Percentiles rank a stretch among this genome's conserved stretches.
These are phyloP conservation scores for Poecilia gillii DNA, from an alignment of 2,797 vertebrate genomes.

Conservation along the genomic window DNA sequence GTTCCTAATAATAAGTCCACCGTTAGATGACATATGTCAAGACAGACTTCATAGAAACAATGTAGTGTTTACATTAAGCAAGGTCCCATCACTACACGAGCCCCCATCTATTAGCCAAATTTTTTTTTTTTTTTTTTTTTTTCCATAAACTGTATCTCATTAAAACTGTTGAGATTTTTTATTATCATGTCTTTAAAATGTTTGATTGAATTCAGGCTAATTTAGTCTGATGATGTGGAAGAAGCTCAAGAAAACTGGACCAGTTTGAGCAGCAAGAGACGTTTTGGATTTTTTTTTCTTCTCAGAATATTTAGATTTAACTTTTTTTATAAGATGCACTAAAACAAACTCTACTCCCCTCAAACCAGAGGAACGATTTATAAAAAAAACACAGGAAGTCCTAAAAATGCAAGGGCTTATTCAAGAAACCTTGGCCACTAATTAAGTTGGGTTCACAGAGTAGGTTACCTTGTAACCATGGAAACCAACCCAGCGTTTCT, in stretches of 20 bases:
- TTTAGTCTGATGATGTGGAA: neutral
- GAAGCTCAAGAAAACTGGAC: neutral
- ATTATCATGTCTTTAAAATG: neutral
- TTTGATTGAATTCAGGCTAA: neutral
- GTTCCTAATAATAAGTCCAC: neutral
- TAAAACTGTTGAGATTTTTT: neutral
- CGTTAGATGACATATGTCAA: neutral
- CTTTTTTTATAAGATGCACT: neutral
- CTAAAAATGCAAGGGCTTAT: neutral
- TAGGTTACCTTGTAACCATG: slow-evolving; percentile 1
- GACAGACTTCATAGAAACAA: neutral
- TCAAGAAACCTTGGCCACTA: neutral
- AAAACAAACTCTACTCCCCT: neutral
- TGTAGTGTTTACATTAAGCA: neutral
- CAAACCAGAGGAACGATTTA: neutral
- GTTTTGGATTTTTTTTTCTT: neutral
- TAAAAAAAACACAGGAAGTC: neutral
- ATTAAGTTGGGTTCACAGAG: neutral
- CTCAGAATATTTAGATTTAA: neutral
- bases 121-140: neutral
- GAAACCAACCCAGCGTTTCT: neutral
- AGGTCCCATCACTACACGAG: neutral
- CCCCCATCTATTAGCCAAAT: neutral
- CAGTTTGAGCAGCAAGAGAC: neutral
- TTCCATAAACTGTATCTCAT: neutral